Conservation (phyloP, 1,140 invertebrate species). For the Cepaea nemoralis region DNA sequence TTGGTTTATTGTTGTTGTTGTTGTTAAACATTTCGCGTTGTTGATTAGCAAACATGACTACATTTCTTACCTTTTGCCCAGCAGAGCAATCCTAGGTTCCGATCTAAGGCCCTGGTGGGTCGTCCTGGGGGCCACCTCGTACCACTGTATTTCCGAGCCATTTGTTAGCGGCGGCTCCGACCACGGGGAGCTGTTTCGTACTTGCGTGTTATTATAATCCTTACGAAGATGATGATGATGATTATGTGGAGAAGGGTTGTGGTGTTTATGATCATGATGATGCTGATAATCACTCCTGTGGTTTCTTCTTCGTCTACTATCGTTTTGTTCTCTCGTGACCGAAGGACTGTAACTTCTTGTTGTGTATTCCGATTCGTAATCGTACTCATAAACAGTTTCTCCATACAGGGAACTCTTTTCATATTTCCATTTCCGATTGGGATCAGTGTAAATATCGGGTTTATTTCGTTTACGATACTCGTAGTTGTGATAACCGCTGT, state of each 20-base stretch:
- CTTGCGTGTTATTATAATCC: neutral
- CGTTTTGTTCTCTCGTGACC: neutral
- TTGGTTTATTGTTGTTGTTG: too few relatives aligned
- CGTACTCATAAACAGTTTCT: neutral
- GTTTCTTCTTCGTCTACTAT: neutral
- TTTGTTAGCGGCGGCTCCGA: conserved; percentile 1
- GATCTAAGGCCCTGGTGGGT: neutral
- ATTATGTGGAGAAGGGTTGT: too few relatives aligned
- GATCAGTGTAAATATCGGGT: neutral
- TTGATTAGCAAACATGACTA: neutral
- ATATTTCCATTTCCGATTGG: neutral
- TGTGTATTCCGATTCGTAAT: neutral
- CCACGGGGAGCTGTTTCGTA: neutral
- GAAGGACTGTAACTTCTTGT: too few relatives aligned
- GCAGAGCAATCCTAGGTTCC: conserved; percentile 6
- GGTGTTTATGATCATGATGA: too few relatives aligned
- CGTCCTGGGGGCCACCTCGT: neutral
- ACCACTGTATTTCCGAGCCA: neutral
- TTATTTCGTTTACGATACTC: neutral
- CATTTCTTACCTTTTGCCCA: neutral
- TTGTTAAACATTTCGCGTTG: too few relatives aligned
- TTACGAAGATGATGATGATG: too few relatives aligned
- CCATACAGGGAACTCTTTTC: neutral
- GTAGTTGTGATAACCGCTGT: neutral
- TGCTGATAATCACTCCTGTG: neutral